Percentiles rank a stretch among this genome's conserved stretches.
These are phyloP conservation scores for Stenodera caucasica DNA, from an alignment of 2,888 invertebrate species.

Conservation along the genomic window DNA sequence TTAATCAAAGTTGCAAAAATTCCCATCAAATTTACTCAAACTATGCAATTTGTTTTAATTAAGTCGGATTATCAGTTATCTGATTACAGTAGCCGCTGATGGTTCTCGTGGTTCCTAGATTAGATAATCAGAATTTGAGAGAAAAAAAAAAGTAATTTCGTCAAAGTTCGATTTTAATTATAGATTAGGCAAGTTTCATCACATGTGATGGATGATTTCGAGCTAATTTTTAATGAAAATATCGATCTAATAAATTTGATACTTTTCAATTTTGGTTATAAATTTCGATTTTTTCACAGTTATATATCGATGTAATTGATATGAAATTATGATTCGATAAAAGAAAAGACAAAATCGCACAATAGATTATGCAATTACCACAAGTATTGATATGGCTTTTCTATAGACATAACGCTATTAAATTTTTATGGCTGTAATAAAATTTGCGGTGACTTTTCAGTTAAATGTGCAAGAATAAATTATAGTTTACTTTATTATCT, in stretches of 20 bases:
- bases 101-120: background rate
- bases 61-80: background rate
- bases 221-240: background rate
- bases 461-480: constrained; percentile 14
- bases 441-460: constrained; percentile 15
- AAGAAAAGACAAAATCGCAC: background rate
- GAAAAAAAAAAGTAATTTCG: background rate
- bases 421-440: constrained; percentile 15
- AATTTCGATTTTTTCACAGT: no score
- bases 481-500: constrained; percentile 14
- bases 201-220: constrained; percentile 4
- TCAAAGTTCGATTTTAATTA: constrained; percentile 7
- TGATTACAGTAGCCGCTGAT: background rate
- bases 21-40: no score
- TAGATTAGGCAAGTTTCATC: background rate
- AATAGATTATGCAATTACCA: constrained; percentile 1
- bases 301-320: no score
- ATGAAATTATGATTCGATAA: no score
- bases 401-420: constrained; percentile 7
- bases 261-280: no score
- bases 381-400: background rate
- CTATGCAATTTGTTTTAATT: background rate
- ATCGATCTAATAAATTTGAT: background rate
- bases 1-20: background rate
- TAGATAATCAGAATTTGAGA: no score